phyloP scores from a whole-genome alignment of 2,888 invertebrate genomes.

The Lapara coniferarum region DNA sequence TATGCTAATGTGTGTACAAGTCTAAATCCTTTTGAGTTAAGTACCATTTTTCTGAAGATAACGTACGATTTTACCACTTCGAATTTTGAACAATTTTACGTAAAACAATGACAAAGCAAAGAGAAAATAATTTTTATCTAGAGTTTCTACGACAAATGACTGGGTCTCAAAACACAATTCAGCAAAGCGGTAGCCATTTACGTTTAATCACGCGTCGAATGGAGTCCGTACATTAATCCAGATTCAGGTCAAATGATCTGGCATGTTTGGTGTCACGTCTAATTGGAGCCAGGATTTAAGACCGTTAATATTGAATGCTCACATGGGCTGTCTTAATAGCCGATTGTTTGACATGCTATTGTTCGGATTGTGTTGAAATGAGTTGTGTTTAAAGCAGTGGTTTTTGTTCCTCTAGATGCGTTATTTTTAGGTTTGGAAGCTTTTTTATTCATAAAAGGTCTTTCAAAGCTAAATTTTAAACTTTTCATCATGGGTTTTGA shows the following conservation, averaged over 20 bases:
- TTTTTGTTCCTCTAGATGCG: neutral
- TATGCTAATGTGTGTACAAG: no score
- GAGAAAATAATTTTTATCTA: neutral
- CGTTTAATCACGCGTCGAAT: constrained; percentile 17
- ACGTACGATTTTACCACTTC: no score
- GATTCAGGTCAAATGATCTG: constrained; percentile 25
- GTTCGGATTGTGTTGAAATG: neutral
- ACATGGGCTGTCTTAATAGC: constrained; percentile 12
- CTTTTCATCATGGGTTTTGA: neutral
- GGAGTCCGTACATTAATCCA: constrained; percentile 23
- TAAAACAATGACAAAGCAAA: no score
- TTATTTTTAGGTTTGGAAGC: neutral
- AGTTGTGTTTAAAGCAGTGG: neutral
- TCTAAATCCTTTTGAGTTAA: no score
- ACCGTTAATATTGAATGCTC: constrained; percentile 30
- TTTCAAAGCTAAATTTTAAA: neutral
- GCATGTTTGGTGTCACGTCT: constrained; percentile 32
- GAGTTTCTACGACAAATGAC: neutral
- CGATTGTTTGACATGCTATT: constrained; percentile 1
- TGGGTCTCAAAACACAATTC: constrained; percentile 1
- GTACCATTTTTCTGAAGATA: no score
- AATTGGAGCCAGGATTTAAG: constrained; percentile 34
- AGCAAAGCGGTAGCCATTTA: constrained; percentile 4
- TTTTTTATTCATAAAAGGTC: no score
- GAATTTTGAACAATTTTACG: no score